Evolutionary conservation across 2,797 vertebrate genomes (phyloP), one percentile per base, ranked within the genome.

Genomic region (Brotula barbata): DNA sequence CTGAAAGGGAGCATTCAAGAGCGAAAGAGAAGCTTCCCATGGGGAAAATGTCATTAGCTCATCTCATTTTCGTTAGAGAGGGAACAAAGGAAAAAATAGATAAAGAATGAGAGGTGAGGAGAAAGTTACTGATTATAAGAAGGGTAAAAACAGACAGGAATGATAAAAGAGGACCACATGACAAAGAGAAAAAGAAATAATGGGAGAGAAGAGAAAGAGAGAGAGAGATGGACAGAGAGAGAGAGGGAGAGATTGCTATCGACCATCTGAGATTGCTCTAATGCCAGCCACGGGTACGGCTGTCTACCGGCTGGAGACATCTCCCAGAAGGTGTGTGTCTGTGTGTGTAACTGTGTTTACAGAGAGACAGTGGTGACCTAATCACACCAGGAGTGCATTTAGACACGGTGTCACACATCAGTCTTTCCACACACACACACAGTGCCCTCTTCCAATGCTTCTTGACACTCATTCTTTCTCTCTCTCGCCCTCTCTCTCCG

Each of bases 351-450:
- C 28, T 52, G 69, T 62, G 64, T 76, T 76, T 75, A 78, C 57
- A 73, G 69, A 55, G 71, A 59, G 75, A 77, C 69, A 65, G 49
- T 7, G 57, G 67, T 74, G 79, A 77, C 57, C 45, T 74, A 77
- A 79, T 73, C 67, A 48, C 17, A n/a, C 37, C 45, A 42, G 25
- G 63, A 48, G 37, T 58, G 36, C 71, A 62, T 76, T 81, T 68
- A 68, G 50, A 59, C 20, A 15, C 10, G 50, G 25, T 8, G 25
- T 28, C 25, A 28, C 4, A 53, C 34, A n/a, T 72, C 61, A 67
- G 44, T 52, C 52, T 37, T 45, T 64, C 73, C 44, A 56, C 42
- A 51, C 3, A 74, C 33, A 43, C 57, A 37, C 60, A 56, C 28
- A 46, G 5, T 51, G 49, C 7, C 14, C 23, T 21, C 46, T 12